These are phyloP conservation scores for Leptopilina syphax DNA, from an alignment of 2,888 invertebrate species.

Conservation along the genomic window DNA sequence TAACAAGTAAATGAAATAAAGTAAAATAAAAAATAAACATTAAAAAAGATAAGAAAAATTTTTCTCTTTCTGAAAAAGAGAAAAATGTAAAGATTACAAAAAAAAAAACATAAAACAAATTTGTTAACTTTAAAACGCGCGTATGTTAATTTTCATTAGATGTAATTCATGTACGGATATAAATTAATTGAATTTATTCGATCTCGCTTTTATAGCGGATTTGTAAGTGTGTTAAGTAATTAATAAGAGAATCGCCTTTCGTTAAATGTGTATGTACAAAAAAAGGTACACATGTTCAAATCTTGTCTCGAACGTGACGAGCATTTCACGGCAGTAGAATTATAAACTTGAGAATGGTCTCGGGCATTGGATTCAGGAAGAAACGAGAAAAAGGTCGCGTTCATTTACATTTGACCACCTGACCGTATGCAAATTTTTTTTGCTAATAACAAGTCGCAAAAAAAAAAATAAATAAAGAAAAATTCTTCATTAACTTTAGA, in stretches of 20 bases:
- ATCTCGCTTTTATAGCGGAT: neutral
- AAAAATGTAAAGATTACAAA: neutral
- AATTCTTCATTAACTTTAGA: too few species aligned
- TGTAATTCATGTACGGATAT: neutral
- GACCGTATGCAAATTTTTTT: constrained; percentile 9
- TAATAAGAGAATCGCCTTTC: constrained; percentile 23
- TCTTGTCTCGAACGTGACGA: constrained; percentile 39
- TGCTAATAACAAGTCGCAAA: too few species aligned
- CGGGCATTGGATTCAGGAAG: neutral
- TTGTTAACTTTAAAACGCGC: neutral
- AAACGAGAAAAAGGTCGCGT: neutral
- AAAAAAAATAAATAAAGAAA: too few species aligned
- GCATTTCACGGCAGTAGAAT: constrained; percentile 28
- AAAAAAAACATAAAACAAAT: neutral
- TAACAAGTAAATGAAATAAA: neutral
- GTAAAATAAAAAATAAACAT: neutral
- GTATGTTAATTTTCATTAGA: neutral
- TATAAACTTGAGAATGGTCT: constrained; percentile 10
- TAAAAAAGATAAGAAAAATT: neutral
- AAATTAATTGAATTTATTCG: constrained; percentile 21
- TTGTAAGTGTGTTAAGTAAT: constrained; percentile 23
- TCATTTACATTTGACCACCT: constrained; percentile 26
- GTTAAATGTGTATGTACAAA: constrained; percentile 23
- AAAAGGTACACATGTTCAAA: constrained; percentile 30
- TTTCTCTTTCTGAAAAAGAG: neutral